These are phyloP conservation scores for Bombus soroeensis DNA, from an alignment of 1,140 invertebrate species.

Conservation along the genomic window DNA sequence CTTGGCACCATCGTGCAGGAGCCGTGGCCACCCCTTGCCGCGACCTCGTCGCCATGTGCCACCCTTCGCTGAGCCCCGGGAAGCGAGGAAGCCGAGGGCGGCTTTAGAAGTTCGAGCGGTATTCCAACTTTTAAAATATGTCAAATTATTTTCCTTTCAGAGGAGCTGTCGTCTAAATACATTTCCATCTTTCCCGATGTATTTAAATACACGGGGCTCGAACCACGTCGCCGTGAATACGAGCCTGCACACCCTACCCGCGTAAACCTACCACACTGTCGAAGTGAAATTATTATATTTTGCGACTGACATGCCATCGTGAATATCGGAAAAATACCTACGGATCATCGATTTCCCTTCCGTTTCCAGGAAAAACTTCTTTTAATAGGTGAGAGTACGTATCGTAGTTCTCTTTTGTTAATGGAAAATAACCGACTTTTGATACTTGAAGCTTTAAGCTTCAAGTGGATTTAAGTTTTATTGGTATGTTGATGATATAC, in stretches of 20 bases:
- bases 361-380: background rate
- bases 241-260: background rate
- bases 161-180: constrained; percentile 72
- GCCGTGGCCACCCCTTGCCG: constrained; percentile 57
- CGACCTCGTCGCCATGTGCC: constrained; percentile 38
- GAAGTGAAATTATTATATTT: constrained; percentile 41
- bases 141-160: constrained; percentile 79
- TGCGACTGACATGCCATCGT: background rate
- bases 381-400: background rate
- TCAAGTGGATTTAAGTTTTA: background rate
- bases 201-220: constrained; percentile 71
- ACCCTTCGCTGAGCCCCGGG: constrained; percentile 50
- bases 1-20: constrained; percentile 66
- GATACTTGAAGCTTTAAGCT: background rate
- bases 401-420: background rate
- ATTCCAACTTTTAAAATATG: constrained; percentile 80
- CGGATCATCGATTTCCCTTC: constrained; percentile 9
- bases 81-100: constrained; percentile 60
- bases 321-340: background rate
- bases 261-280: constrained; percentile 10
- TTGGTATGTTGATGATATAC: no score
- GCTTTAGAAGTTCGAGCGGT: constrained; percentile 77
- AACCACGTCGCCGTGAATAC: constrained; percentile 59
- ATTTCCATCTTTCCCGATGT: constrained; percentile 71
- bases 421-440: background rate